phyloP scores from a whole-genome alignment of 2,113 vertebrate genomes.

The Boulengeromyrus knoepffleri region DNA sequence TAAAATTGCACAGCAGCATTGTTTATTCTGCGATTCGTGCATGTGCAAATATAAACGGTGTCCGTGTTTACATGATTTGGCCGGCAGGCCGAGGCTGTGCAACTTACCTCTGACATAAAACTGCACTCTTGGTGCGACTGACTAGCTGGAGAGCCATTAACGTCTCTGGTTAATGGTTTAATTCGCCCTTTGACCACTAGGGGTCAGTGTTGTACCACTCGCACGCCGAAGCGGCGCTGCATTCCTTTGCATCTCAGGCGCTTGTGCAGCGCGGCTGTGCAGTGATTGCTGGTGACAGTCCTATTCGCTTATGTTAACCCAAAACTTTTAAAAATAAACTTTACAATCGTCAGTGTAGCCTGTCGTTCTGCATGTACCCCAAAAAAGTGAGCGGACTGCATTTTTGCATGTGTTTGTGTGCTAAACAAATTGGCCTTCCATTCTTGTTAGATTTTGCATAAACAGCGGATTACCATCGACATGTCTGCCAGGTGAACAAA shows the following conservation, averaged over 20 bases:
- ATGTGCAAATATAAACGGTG: not conserved
- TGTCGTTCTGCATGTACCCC: not conserved
- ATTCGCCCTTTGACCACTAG: slow-evolving; percentile 29
- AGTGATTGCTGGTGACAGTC: not conserved
- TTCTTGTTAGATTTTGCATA: not conserved
- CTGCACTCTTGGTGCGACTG: not conserved
- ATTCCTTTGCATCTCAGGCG: slow-evolving; percentile 43
- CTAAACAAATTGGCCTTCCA: slow-evolving; percentile 1
- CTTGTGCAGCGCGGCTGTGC: not conserved
- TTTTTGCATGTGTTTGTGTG: not conserved
- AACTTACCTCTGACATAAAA: not conserved
- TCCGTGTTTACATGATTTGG: not conserved
- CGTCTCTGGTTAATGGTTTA: not conserved
- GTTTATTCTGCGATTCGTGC: not conserved
- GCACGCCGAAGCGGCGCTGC: not conserved
- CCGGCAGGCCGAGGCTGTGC: not conserved
- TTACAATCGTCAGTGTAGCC: not conserved
- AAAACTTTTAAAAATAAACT: not conserved
- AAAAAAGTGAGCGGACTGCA: not conserved
- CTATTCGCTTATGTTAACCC: not conserved
- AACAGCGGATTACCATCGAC: not conserved
- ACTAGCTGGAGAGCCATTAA: not conserved
- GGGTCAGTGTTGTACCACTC: slow-evolving; percentile 53
- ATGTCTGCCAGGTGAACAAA: not conserved
- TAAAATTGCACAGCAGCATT: not conserved